Evolutionary conservation across 2,888 invertebrate species (phyloP).

Genomic region (Xylophagus ater): DNA sequence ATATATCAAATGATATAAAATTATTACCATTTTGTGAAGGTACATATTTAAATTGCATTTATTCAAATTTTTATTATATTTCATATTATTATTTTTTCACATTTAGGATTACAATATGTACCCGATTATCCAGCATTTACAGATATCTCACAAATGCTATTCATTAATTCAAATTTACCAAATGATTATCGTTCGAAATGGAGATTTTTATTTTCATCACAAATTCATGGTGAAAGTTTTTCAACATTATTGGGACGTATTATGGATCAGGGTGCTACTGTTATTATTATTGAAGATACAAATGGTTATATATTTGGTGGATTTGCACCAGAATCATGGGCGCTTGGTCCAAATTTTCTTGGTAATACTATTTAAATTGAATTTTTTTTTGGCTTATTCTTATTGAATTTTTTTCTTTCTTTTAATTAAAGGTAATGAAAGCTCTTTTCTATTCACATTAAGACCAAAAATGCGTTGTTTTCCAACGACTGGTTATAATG

Average conservation of each 20-base stretch:
- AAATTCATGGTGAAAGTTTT: constrained; percentile 83
- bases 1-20: constrained; percentile 16
- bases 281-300: constrained; percentile 73
- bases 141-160: constrained; percentile 66
- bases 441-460: constrained; percentile 74
- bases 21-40: constrained; percentile 30
- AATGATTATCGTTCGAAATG: constrained; percentile 64
- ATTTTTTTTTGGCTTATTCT: constrained; percentile 1
- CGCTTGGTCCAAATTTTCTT: constrained; percentile 59
- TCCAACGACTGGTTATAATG: constrained; percentile 68
- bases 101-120: constrained; percentile 54
- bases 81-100: neutral
- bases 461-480: constrained; percentile 71
- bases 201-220: constrained; percentile 78
- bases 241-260: constrained; percentile 66
- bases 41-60: constrained; percentile 8
- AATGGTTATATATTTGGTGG: constrained; percentile 82
- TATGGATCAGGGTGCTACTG: constrained; percentile 66
- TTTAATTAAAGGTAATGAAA: constrained; percentile 51
- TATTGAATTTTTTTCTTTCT: neutral
- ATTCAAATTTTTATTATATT: constrained; percentile 1
- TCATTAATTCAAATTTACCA: constrained; percentile 70
- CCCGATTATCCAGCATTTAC: constrained; percentile 66
- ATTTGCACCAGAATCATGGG: constrained; percentile 72
- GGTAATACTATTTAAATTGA: constrained; percentile 39